A percentile compares a stretch with the other conserved stretches of the same genome.
phyloP scores from a whole-genome alignment of 1,140 invertebrate species.

The Artemia franciscana region DNA sequence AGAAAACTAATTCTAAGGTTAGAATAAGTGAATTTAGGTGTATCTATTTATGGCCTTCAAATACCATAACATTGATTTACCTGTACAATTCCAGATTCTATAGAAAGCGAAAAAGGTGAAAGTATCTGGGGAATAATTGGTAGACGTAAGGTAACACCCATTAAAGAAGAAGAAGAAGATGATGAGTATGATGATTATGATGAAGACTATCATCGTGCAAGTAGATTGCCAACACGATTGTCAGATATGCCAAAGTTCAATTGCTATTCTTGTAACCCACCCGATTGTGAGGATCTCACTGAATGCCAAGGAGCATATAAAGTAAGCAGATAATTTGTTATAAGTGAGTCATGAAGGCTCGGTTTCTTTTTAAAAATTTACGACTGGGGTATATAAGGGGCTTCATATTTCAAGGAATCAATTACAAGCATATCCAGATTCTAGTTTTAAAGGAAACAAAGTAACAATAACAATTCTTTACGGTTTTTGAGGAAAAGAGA shows the following conservation, averaged over 20 bases:
- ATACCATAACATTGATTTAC: neutral
- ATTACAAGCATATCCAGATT: too few relatives aligned
- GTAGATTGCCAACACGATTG: neutral
- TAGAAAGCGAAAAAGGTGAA: neutral
- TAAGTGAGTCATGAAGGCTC: too few relatives aligned
- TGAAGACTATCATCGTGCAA: neutral
- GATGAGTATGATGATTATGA: neutral
- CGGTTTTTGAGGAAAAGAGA: too few relatives aligned
- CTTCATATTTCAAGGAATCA: too few relatives aligned
- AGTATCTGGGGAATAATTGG: neutral
- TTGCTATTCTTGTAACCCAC: conserved; percentile 18
- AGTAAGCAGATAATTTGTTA: conserved; percentile 10
- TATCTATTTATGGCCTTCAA: neutral
- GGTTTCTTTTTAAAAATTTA: too few relatives aligned
- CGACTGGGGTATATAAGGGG: too few relatives aligned
- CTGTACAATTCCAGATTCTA: neutral
- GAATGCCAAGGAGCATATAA: conserved; percentile 16
- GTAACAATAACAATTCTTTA: too few relatives aligned
- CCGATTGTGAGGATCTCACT: conserved; percentile 14
- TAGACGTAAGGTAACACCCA: too few relatives aligned
- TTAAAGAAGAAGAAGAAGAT: too few relatives aligned
- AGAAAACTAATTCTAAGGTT: too few relatives aligned
- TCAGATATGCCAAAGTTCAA: neutral
- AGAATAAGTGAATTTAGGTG: too few relatives aligned
- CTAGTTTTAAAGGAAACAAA: too few relatives aligned